A percentile compares a stretch with the other conserved stretches of the same genome.
These are phyloP conservation scores for Penaeus vannamei DNA, from an alignment of 1,140 invertebrate genomes.

Conservation along the genomic window DNA sequence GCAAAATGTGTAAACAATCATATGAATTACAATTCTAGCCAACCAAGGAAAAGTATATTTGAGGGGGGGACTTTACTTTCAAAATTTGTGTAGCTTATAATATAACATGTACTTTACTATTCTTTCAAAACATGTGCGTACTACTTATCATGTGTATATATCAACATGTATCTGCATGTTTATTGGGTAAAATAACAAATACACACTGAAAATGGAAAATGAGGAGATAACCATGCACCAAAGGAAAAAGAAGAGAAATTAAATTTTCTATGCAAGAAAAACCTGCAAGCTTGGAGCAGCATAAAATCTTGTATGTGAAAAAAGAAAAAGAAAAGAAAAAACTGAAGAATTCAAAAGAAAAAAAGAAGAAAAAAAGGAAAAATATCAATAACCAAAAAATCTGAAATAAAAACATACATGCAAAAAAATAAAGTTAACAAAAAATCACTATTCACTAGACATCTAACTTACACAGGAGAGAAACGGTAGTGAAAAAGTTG, in stretches of 20 bases:
- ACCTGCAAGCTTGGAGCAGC: too few relatives aligned
- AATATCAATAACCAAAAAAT: background rate
- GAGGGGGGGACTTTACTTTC: too few relatives aligned
- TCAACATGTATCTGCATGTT: background rate
- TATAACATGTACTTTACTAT: too few relatives aligned
- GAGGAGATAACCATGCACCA: background rate
- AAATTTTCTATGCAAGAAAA: too few relatives aligned
- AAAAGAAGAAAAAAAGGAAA: background rate
- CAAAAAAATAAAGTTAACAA: conserved; percentile 9
- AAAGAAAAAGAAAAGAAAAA: background rate
- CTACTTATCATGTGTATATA: background rate
- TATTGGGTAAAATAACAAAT: background rate
- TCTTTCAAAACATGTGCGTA: too few relatives aligned
- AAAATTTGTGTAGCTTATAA: too few relatives aligned
- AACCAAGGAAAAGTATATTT: too few relatives aligned
- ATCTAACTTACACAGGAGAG: conserved; percentile 66
- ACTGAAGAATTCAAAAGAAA: background rate
- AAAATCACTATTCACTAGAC: conserved; percentile 64
- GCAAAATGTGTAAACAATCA: too few relatives aligned
- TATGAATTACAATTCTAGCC: too few relatives aligned
- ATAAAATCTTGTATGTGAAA: too few relatives aligned
- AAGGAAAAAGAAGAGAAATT: background rate
- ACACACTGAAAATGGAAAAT: background rate
- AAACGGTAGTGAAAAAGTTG: conserved; percentile 67
- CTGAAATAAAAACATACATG: background rate